Conservation (phyloP, 1,140 invertebrate species). For the Pseudomyrmex gracilis region DNA sequence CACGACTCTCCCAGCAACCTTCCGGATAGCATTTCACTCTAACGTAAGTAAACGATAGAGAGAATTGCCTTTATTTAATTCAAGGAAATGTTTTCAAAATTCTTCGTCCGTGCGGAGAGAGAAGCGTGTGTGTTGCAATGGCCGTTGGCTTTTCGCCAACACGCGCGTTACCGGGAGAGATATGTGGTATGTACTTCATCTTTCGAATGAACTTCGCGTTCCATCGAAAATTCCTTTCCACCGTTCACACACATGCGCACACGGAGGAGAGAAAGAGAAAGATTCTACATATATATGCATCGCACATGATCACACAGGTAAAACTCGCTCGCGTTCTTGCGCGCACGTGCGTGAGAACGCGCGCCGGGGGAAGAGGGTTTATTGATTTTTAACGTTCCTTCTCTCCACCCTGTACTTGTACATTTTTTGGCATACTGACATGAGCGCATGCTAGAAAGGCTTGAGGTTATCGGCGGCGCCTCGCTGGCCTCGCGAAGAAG, state of each 20-base stretch:
- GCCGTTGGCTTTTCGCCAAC: neutral
- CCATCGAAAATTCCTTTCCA: constrained; percentile 71
- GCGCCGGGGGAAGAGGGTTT: constrained; percentile 8
- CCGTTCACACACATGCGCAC: constrained; percentile 51
- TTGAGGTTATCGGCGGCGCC: constrained; percentile 60
- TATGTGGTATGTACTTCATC: neutral
- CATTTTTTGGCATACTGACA: no score
- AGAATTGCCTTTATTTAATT: no score
- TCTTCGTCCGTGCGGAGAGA: no score
- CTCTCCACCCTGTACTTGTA: no score
- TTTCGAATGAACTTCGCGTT: constrained; percentile 52
- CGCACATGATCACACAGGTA: neutral
- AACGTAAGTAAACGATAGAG: no score
- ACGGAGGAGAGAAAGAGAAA: constrained; percentile 5
- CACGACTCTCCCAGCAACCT: no score
- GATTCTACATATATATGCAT: neutral
- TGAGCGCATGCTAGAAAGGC: constrained; percentile 51
- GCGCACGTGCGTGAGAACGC: constrained; percentile 67
- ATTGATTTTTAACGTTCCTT: no score
- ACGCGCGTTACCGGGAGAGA: neutral
- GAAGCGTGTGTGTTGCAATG: neutral
- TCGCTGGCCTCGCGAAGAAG: constrained; percentile 27
- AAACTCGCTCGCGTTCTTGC: constrained; percentile 30
- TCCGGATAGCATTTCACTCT: no score
- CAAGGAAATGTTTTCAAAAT: no score